A percentile compares a stretch with the other conserved stretches of the same genome.
These are phyloP conservation scores for Acanthococcus lagerstroemiae DNA, from an alignment of 2,888 invertebrate genomes.

Conservation along the genomic window DNA sequence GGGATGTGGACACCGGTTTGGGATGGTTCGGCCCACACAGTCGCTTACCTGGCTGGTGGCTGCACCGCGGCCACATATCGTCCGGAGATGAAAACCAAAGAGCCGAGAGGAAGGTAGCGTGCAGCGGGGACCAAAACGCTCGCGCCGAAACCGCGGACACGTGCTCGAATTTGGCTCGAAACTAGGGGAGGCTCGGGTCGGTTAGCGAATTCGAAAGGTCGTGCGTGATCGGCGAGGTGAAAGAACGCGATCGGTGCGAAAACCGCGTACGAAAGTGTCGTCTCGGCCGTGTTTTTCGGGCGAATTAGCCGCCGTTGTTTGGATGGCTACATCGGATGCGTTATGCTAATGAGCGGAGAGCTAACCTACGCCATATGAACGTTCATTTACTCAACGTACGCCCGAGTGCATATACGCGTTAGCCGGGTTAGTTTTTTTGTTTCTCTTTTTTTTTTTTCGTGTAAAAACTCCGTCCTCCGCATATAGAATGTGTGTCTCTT, in stretches of 20 bases:
- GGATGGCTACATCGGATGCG: conserved; percentile 3
- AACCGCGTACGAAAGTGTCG: neutral
- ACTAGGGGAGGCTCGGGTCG: neutral
- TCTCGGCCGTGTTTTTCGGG: conserved; percentile 1
- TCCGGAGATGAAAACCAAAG: too few relatives aligned
- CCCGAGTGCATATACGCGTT: neutral
- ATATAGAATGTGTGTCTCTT: too few relatives aligned
- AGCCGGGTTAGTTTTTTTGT: neutral
- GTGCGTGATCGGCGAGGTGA: neutral
- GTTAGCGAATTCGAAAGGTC: neutral
- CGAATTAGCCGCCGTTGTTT: conserved; percentile 16
- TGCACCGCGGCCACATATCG: too few relatives aligned
- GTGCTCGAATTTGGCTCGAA: conserved; percentile 11
- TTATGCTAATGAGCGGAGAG: conserved; percentile 21
- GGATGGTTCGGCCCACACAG: conserved; percentile 5
- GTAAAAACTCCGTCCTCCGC: too few relatives aligned
- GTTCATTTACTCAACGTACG: neutral
- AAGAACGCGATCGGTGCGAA: neutral
- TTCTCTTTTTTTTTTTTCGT: neutral
- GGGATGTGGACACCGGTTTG: conserved; percentile 23
- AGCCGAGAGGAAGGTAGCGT: too few relatives aligned
- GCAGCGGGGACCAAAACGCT: too few relatives aligned
- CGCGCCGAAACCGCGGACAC: too few relatives aligned
- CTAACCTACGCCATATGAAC: neutral
- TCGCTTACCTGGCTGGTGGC: neutral